Percentiles rank a stretch among this genome's conserved stretches.
Evolutionary conservation across 2,797 vertebrate species (phyloP).

Genomic region (Fundulus diaphanus): DNA sequence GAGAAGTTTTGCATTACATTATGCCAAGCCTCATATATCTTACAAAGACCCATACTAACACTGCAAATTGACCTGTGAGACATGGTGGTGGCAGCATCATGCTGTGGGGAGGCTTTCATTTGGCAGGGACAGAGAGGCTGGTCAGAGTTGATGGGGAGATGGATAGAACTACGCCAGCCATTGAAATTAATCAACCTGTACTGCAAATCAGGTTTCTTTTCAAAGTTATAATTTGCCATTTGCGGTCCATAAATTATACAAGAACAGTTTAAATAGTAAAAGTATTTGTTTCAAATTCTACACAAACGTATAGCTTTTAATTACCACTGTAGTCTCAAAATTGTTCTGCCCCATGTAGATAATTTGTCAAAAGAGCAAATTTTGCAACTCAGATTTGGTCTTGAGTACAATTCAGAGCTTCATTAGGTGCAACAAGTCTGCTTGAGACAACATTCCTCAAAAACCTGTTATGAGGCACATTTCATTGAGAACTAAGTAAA

Average conservation of each 20-base stretch:
- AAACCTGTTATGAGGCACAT: neutral
- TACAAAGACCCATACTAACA: neutral
- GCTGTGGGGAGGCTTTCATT: neutral
- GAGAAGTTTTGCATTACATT: neutral
- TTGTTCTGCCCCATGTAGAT: neutral
- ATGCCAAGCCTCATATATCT: neutral
- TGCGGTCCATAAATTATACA: neutral
- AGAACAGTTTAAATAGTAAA: neutral
- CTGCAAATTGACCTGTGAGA: neutral
- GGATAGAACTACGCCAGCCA: neutral
- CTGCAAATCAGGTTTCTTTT: neutral
- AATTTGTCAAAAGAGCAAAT: neutral
- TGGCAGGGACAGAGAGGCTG: neutral
- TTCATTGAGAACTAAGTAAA: neutral
- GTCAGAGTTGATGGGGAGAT: neutral
- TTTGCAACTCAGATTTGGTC: neutral
- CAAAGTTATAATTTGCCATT: neutral
- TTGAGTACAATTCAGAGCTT: neutral
- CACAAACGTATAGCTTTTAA: neutral
- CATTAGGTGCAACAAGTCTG: neutral
- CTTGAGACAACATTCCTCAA: neutral
- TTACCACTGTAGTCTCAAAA: neutral
- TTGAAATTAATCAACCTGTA: neutral
- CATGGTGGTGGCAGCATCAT: slow-evolving; percentile 3
- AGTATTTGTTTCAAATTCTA: neutral